These are phyloP conservation scores for Ciconia boyciana DNA, from an alignment of 2,113 vertebrate genomes.

Conservation along the genomic window DNA sequence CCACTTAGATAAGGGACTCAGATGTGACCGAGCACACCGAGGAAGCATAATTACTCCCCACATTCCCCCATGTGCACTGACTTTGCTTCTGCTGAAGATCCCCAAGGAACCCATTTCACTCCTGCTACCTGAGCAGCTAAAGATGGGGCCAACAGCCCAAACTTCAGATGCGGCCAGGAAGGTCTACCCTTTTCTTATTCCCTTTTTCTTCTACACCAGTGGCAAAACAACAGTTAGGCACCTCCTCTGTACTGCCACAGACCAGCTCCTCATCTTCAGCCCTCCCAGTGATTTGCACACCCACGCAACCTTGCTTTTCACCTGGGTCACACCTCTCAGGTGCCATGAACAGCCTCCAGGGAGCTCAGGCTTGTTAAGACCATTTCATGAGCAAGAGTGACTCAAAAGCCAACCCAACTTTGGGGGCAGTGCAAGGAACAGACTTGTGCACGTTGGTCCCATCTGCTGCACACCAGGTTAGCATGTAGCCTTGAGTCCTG, in stretches of 20 bases:
- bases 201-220: not conserved
- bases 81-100: not conserved
- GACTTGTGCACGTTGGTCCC: not conserved
- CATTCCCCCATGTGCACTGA: not conserved
- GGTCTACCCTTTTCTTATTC: not conserved
- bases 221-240: not conserved
- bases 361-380: not conserved
- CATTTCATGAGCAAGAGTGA: not conserved
- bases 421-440: not conserved
- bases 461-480: not conserved
- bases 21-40: not conserved
- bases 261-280: not conserved
- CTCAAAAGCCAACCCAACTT: not conserved
- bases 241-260: not conserved
- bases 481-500: rapidly evolving
- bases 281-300: not conserved
- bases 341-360: not conserved
- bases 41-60: not conserved
- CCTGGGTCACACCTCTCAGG: not conserved
- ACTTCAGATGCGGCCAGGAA: not conserved
- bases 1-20: not conserved
- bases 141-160: not conserved
- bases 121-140: not conserved
- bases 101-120: not conserved
- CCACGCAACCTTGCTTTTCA: rapidly evolving